Base-by-base conservation (phyloP, 1,140 invertebrate genomes). In the Bombus consobrinus region DNA sequence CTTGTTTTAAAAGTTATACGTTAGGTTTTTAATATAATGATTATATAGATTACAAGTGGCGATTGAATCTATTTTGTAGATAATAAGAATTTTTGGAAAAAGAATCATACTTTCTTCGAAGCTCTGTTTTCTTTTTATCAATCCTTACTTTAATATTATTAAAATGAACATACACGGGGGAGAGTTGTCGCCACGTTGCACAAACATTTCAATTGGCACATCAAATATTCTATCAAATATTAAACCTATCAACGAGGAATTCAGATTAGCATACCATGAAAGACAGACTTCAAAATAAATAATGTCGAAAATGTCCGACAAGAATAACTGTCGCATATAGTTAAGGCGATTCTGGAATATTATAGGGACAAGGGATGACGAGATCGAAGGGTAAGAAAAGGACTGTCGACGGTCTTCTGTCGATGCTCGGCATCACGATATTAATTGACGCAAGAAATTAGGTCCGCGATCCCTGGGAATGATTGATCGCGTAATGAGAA, bases 401-500 rank as follows among this genome's bases (percentile, higher is more conserved):
- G 77, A 80, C 66, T 59, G 86, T 78, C 84, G 79, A 80, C 73
- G 81, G 78, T 88, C 86, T 79, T 84, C 78, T 88, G 83, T 90
- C 87, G 88, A 88, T 90, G 88, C 83, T 78, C 75, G 71, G 71
- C 89, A 82, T 92, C 89, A 86, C 88, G 90, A 94, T 94, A 94
- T 95, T 94, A 94, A 95, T 94, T 94, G 92, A 92, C 90, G 92
- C 89, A 92, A 92, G 92, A 94, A 94, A 95, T 95, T 94, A 94
- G 93, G 88, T 90, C 87, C 88, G 82, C 87, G 92, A 93, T 91
- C 91, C 87, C 86, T 81, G 87, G 85, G 91, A 94, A 94, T 95
- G 94, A 95, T 95, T 95, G 93, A 94, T 95, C 94, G 92, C 92
- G 87, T 94, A 95, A 94, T 95, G 93, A 94, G 92, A 93, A 94